Evolutionary conservation across 2,888 invertebrate genomes (phyloP).

Genomic region (Aleiodes leptofemur): DNA sequence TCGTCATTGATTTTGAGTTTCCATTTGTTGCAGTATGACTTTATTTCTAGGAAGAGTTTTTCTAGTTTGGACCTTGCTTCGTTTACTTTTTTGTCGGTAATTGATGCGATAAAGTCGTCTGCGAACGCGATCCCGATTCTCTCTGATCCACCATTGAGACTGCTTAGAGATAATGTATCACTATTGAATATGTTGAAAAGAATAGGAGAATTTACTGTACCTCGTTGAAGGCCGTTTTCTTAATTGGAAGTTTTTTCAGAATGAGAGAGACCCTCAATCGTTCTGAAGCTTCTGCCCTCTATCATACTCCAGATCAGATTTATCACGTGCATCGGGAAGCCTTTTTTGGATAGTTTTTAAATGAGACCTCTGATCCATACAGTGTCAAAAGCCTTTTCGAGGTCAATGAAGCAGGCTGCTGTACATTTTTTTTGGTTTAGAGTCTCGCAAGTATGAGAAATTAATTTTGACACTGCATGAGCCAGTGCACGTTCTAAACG

Average conservation of each 20-base stretch:
- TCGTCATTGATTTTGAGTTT: slow-evolving; percentile 52
- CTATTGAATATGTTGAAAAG: too few relatives aligned
- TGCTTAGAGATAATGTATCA: too few relatives aligned
- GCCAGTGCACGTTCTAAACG: too few relatives aligned
- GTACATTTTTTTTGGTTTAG: slow-evolving; percentile 40
- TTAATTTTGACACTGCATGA: slow-evolving; percentile 28
- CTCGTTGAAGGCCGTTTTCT: slow-evolving; percentile 49
- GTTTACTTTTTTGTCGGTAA: too few relatives aligned
- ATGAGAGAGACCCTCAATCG: neutral
- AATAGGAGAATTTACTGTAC: too few relatives aligned
- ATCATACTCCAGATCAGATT: slow-evolving; percentile 55
- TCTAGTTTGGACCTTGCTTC: too few relatives aligned
- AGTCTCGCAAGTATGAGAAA: slow-evolving; percentile 45
- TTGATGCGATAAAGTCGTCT: slow-evolving; percentile 51
- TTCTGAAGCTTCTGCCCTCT: slow-evolving; percentile 33
- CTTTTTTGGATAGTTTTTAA: slow-evolving; percentile 52
- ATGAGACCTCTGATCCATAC: too few relatives aligned
- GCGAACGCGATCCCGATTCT: too few relatives aligned
- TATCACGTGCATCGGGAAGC: slow-evolving; percentile 51
- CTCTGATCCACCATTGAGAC: too few relatives aligned
- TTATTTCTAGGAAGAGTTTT: too few relatives aligned
- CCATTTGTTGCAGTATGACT: slow-evolving; percentile 48
- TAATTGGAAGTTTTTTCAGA: slow-evolving; percentile 43
- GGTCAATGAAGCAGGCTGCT: too few relatives aligned
- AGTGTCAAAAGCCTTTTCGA: too few relatives aligned